Percentiles rank a stretch among this genome's conserved stretches.
Conservation (phyloP, 2,888 invertebrate species). For the Cosmorhoe ocellata region DNA sequence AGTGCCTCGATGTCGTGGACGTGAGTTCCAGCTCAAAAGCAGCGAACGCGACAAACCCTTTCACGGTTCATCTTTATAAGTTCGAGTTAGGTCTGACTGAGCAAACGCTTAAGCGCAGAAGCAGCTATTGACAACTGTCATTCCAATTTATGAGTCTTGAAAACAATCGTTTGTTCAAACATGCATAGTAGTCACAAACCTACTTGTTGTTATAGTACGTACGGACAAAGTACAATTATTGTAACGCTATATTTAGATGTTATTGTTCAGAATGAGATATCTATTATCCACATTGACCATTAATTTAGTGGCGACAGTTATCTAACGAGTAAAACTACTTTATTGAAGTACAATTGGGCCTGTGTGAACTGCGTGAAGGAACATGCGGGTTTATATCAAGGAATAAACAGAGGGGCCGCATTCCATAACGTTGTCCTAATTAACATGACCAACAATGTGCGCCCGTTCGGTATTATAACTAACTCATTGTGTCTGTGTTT, state of each 20-base stretch:
- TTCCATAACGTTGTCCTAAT: conserved; percentile 35
- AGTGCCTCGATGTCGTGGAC: too few species aligned
- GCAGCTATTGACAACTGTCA: background rate
- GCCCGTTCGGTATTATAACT: conserved; percentile 24
- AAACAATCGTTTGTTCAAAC: too few species aligned
- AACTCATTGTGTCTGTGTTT: conserved; percentile 27
- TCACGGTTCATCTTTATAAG: too few species aligned
- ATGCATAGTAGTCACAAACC: too few species aligned
- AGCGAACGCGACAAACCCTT: too few species aligned
- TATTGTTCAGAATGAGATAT: conserved; percentile 6
- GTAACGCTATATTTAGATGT: background rate
- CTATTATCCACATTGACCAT: conserved; percentile 8
- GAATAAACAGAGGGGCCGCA: conserved; percentile 31
- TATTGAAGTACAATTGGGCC: conserved; percentile 20
- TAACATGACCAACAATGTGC: conserved; percentile 29
- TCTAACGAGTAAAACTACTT: conserved; percentile 18
- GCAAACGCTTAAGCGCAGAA: background rate
- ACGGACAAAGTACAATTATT: background rate
- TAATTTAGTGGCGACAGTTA: conserved; percentile 11
- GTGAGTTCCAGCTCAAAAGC: too few species aligned
- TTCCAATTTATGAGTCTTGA: too few species aligned
- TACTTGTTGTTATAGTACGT: too few species aligned
- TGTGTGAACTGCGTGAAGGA: conserved; percentile 13
- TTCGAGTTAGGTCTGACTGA: too few species aligned
- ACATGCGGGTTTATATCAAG: conserved; percentile 33